phyloP scores from a whole-genome alignment of 2,113 vertebrate genomes.

The Cercopithecus mona region DNA sequence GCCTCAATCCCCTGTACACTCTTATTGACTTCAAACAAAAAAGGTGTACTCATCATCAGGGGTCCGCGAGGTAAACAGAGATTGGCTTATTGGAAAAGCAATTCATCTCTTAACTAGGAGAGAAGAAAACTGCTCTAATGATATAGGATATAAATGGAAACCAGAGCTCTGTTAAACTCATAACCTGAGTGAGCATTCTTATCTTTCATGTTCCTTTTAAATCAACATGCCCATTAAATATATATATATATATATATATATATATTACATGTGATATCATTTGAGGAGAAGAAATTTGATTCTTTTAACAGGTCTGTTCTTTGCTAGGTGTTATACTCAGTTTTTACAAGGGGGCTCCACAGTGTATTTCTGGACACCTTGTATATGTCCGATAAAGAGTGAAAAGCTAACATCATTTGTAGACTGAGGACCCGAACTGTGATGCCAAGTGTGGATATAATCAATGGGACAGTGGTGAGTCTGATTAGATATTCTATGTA shows the following conservation, averaged over 20 bases:
- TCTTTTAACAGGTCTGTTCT: slow-evolving; percentile 23
- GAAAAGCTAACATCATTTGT: background rate
- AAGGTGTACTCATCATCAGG: background rate
- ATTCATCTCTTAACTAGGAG: background rate
- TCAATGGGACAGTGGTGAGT: background rate
- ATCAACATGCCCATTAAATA: background rate
- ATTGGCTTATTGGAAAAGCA: background rate
- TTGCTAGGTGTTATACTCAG: background rate
- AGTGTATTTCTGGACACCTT: background rate
- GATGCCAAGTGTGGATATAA: background rate
- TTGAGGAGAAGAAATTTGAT: slow-evolving; percentile 37
- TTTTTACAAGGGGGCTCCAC: slow-evolving; percentile 29
- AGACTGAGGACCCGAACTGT: background rate
- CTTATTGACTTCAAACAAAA: background rate
- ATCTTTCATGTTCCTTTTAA: background rate
- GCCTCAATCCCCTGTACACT: background rate
- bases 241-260: too few species aligned
- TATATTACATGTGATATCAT: background rate
- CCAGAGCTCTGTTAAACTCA: background rate
- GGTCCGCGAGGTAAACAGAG: background rate
- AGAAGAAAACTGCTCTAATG: background rate
- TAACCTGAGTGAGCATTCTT: background rate
- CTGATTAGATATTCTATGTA: background rate
- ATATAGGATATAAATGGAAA: background rate
- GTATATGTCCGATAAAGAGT: background rate